These are phyloP conservation scores for Hestina assimilis DNA, from an alignment of 1,140 invertebrate species.

Conservation along the genomic window DNA sequence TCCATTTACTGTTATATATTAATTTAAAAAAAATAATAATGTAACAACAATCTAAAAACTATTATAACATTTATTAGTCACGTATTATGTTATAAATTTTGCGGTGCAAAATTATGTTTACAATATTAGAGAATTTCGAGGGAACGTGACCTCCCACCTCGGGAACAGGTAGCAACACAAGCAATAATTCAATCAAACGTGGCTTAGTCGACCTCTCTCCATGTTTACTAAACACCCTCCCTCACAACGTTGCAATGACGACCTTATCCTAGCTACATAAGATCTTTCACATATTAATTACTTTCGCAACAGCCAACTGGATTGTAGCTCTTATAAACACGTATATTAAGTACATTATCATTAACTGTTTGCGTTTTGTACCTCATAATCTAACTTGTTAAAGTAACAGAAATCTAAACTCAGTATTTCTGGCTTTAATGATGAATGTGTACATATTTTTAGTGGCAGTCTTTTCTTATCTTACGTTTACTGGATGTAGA, in stretches of 20 bases:
- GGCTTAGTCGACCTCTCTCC: conserved; percentile 60
- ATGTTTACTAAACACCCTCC: conserved; percentile 69
- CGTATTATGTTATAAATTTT: conserved; percentile 33
- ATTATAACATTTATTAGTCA: conserved; percentile 19
- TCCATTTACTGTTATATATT: too few species aligned
- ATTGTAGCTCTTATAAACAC: conserved; percentile 26
- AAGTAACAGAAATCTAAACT: conserved; percentile 3
- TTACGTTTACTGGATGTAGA: conserved; percentile 35
- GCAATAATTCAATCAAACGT: conserved; percentile 73
- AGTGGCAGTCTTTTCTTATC: conserved; percentile 7
- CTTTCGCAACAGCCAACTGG: conserved; percentile 21
- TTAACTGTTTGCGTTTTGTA: not conserved
- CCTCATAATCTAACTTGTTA: conserved; percentile 1
- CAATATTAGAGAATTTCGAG: conserved; percentile 31
- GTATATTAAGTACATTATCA: conserved; percentile 13
- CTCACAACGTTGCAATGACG: conserved; percentile 43
- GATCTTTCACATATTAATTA: conserved; percentile 33
- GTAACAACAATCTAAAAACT: conserved; percentile 4
- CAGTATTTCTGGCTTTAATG: conserved; percentile 19
- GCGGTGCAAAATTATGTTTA: conserved; percentile 31
- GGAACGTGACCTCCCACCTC: conserved; percentile 49
- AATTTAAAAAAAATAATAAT: too few species aligned
- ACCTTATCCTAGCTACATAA: conserved; percentile 40
- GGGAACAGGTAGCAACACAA: conserved; percentile 49
- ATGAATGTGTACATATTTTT: conserved; percentile 32